Percentiles rank a stretch among this genome's conserved stretches.
Conservation (phyloP, 2,888 invertebrate species). For the Drosophila quinaria region DNA sequence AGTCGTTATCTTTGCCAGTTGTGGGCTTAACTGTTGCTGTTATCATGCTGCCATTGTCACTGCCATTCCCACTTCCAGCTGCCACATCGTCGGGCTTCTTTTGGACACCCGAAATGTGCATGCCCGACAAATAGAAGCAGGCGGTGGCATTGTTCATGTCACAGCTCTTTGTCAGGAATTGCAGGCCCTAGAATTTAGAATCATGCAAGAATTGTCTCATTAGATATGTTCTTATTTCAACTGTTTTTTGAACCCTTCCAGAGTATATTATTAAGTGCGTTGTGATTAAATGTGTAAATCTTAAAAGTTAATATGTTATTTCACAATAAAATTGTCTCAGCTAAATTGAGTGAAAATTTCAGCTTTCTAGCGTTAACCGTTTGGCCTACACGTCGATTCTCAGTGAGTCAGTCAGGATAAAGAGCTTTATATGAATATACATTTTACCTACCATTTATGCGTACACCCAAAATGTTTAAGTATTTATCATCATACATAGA, state of each 20-base stretch:
- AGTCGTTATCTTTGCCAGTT: slow-evolving; percentile 84
- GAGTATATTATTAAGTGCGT: no score
- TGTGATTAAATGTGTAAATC: no score
- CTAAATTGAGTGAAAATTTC: no score
- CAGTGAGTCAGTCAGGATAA: no score
- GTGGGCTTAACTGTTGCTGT: background rate
- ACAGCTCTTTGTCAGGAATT: slow-evolving; percentile 88
- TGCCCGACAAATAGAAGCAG: slow-evolving; percentile 92
- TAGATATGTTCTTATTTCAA: background rate
- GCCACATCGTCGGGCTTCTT: slow-evolving; percentile 86
- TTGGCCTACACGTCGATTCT: no score
- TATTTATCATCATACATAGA: no score
- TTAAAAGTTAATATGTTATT: no score
- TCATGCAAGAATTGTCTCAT: background rate
- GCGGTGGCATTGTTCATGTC: slow-evolving; percentile 89
- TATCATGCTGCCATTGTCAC: background rate
- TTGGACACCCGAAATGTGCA: slow-evolving; percentile 92
- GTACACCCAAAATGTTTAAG: no score
- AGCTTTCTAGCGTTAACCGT: no score
- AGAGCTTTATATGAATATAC: no score
- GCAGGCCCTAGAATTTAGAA: slow-evolving; percentile 86
- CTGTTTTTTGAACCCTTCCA: background rate
- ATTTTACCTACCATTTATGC: no score
- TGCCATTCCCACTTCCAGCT: background rate
- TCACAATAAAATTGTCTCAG: no score